Conservation (phyloP, 2,797 vertebrate species). For the Neosalanx taihuensis region DNA sequence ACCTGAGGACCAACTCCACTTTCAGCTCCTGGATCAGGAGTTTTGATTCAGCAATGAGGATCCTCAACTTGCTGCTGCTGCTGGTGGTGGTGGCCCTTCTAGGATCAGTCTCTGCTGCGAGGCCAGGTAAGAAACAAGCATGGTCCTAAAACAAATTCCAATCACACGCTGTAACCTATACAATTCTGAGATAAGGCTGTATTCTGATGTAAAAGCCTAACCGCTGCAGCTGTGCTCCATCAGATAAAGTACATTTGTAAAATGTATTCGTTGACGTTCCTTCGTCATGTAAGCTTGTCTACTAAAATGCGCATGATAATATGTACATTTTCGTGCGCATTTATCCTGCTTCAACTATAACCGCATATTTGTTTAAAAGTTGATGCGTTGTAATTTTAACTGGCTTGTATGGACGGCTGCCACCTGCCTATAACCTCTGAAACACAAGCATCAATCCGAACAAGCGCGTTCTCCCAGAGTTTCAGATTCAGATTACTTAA, state of each 20-base stretch:
- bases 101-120: conserved; percentile 45
- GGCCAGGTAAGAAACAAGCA: conserved; percentile 45
- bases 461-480: too few species aligned
- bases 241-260: too few species aligned
- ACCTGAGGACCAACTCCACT: not conserved
- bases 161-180: conserved; percentile 4
- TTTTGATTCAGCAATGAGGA: conserved; percentile 59
- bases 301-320: not conserved
- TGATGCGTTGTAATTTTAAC: not conserved
- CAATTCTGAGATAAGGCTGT: too few species aligned
- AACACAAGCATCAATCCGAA: too few species aligned
- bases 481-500: too few species aligned
- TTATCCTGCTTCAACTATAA: not conserved
- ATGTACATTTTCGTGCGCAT: too few species aligned
- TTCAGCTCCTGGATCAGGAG: not conserved
- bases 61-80: conserved; percentile 68
- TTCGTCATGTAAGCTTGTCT: not conserved
- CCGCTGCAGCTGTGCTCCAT: too few species aligned
- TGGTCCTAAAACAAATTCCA: conserved; percentile 12
- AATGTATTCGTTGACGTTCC: too few species aligned
- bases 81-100: conserved; percentile 56
- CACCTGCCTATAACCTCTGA: not conserved
- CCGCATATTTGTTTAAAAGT: not conserved
- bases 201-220: too few species aligned
- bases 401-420: too few species aligned